Evolutionary conservation across 2,113 vertebrate species (phyloP).

Genomic region (Otis tarda): DNA sequence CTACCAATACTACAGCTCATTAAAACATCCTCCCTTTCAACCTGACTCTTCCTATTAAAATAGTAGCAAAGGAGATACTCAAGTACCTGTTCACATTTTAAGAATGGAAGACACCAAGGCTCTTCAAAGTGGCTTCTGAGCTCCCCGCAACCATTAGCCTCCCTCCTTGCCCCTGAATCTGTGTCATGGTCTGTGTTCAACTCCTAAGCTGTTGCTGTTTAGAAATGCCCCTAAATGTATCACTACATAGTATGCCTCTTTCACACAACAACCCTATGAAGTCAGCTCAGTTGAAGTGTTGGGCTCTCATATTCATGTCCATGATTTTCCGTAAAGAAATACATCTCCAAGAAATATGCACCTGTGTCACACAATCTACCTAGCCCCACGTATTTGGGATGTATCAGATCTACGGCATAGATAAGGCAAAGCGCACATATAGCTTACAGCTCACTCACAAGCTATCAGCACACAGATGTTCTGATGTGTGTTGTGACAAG

Average conservation of each 20-base stretch:
- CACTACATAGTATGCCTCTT: neutral
- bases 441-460: neutral
- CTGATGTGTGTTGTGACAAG: accelerated
- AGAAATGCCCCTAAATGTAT: neutral
- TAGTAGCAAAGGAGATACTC: neutral
- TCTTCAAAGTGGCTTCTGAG: neutral
- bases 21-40: neutral
- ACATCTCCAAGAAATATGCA: neutral
- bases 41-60: neutral
- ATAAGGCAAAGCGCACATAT: neutral
- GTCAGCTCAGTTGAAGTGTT: neutral
- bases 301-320: neutral
- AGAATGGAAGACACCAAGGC: neutral
- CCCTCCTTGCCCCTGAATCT: neutral
- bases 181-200: neutral
- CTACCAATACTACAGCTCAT: neutral
- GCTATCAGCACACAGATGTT: neutral
- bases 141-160: neutral
- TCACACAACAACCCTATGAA: neutral
- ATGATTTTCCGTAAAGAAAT: neutral
- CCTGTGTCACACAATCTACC: neutral
- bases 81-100: neutral
- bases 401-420: neutral
- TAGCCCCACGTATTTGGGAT: neutral
- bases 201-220: neutral